Conservation (phyloP, 2,888 invertebrate genomes). For the Cantharis rustica region DNA sequence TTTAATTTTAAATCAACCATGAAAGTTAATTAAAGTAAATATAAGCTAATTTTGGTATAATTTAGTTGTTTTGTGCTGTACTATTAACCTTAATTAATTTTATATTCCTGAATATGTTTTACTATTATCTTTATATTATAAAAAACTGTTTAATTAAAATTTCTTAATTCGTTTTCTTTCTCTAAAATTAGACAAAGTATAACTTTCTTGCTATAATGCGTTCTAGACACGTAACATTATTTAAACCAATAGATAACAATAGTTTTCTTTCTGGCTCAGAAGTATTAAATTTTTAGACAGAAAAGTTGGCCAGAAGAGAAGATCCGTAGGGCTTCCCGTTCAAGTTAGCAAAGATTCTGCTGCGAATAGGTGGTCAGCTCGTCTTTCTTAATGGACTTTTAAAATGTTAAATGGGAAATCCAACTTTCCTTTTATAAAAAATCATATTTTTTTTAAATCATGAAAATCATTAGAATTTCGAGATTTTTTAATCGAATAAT, state of each 20-base stretch:
- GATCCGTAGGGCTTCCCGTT: not conserved
- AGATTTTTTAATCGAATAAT: not conserved
- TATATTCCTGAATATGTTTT: not conserved
- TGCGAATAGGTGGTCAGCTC: not conserved
- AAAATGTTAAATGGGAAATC: not conserved
- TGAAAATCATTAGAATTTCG: not conserved
- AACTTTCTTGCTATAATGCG: not conserved
- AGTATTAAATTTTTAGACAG: not conserved
- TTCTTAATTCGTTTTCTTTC: not conserved
- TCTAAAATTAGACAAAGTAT: conserved; percentile 1
- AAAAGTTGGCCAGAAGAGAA: not conserved
- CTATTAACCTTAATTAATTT: not conserved
- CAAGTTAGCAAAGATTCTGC: not conserved
- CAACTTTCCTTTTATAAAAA: not conserved
- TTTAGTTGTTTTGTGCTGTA: not conserved
- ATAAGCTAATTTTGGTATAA: not conserved
- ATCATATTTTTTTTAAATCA: not conserved
- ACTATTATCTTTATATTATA: not conserved
- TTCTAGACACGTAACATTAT: conserved; percentile 3
- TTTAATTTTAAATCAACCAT: not conserved
- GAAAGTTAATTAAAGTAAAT: not conserved
- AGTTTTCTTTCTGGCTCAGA: not conserved
- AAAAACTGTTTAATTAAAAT: not conserved
- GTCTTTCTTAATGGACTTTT: not conserved
- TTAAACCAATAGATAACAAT: not conserved